Percentiles rank a stretch among this genome's conserved stretches.
These are phyloP conservation scores for Cataglyphis altisquamis DNA, from an alignment of 2,888 invertebrate species.

Conservation along the genomic window DNA sequence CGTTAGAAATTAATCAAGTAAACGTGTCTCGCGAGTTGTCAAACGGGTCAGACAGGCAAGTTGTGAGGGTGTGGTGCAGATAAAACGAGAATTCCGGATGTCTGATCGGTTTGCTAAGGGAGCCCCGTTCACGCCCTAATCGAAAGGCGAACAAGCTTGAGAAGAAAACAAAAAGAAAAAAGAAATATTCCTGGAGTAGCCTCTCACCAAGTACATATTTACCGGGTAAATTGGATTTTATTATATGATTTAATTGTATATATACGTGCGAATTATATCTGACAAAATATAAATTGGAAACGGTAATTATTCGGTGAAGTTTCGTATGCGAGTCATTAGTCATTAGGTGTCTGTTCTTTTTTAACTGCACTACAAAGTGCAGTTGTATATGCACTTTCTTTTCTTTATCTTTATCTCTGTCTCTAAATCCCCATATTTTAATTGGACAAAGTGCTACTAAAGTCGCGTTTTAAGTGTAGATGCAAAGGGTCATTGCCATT, in stretches of 20 bases:
- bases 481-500: constrained; percentile 34
- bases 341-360: not conserved
- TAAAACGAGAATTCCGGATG: constrained; percentile 12
- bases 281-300: not conserved
- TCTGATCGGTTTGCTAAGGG: not conserved
- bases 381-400: not conserved
- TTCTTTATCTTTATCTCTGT: not conserved
- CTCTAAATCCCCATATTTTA: not conserved
- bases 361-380: not conserved
- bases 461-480: not conserved
- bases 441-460: constrained; percentile 8
- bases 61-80: constrained; percentile 24
- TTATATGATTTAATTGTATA: not conserved
- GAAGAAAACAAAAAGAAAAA: not conserved
- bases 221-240: not conserved
- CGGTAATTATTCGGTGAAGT: not conserved
- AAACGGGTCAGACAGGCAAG: not conserved
- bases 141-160: constrained; percentile 3
- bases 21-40: not conserved
- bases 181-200: not conserved
- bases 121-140: not conserved
- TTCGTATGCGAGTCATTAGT: constrained; percentile 12
- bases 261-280: not conserved
- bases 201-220: not conserved
- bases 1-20: not conserved